Base-by-base conservation (phyloP, 2,797 vertebrate genomes). In the Sciurus carolinensis region DNA sequence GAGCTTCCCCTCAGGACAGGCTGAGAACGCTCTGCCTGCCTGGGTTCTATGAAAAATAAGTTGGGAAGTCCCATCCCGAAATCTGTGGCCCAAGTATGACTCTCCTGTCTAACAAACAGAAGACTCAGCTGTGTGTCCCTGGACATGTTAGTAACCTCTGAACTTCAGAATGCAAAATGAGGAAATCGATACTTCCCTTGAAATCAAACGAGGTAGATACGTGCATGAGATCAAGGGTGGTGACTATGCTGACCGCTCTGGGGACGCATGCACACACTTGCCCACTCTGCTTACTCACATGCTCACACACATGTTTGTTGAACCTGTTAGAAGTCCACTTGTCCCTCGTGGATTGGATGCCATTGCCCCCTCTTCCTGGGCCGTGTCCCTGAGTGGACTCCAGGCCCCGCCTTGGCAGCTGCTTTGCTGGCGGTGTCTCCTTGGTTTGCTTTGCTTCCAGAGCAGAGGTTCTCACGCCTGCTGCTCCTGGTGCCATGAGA, bases 81-180 rank as follows among this genome's bases (percentile, higher is more conserved):
- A 42, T 71, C 57, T 77, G 64, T 91, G 76, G 50, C 50, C 47
- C 36, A 87, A 83, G 84, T 42, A 33, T 12, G 57, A 5, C 66
- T 88, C 8, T n/a, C 57, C 39, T 3, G 24, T 8, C 1, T 79
- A 2, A 30, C 33, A 64, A 89, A 62, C 11, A 36, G 39, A 72
- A 79, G 62, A 30, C 77, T 47, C 44, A 47, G n/a, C 50, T 71
- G 4, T 39, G 28, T 33, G 39, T 90, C 50, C 18, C 33, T 30
- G 20, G 30, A 59, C 30, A 52, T 69, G 54, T 62, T 7, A 44
- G 42, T 66, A 42, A 89, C 30, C 17, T 77, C 57, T 94, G 71
- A 95, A 84, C 71, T 87, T 94, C 33, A 89, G 64, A 96, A 44
- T 73, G 6, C 17, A 28, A 24, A 36, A 7, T 22, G 52, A 80